Evolutionary conservation across 2,797 vertebrate genomes (phyloP).

Genomic region (Cynopterus sphinx): DNA sequence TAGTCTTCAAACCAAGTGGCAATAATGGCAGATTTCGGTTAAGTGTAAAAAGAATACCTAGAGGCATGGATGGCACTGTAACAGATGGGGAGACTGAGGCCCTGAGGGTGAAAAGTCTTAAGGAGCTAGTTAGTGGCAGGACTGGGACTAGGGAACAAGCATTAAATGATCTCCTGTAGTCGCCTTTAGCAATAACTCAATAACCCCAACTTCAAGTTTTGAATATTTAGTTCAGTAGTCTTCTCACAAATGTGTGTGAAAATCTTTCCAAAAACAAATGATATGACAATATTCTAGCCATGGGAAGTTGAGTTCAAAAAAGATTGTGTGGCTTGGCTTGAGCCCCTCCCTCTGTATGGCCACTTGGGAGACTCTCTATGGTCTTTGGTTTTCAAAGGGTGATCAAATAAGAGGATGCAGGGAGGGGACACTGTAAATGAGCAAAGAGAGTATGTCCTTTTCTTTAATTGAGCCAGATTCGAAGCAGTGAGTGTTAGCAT

Average conservation of each 20-base stretch:
- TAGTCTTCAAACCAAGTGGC: not conserved
- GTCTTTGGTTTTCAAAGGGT: not conserved
- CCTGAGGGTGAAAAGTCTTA: not conserved
- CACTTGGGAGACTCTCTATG: not conserved
- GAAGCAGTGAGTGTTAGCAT: not conserved
- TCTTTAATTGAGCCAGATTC: not conserved
- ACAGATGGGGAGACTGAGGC: not conserved
- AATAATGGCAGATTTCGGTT: no score
- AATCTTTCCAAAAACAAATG: not conserved
- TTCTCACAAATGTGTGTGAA: not conserved
- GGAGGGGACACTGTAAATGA: not conserved
- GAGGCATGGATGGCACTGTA: not conserved
- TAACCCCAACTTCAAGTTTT: not conserved
- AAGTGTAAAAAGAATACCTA: not conserved
- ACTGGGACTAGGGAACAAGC: not conserved
- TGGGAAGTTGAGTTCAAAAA: not conserved
- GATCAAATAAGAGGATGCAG: not conserved
- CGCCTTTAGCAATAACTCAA: not conserved
- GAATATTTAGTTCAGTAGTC: not conserved
- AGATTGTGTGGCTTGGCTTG: not conserved
- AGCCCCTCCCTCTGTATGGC: no score
- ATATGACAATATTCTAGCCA: not conserved
- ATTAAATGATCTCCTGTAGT: not conserved
- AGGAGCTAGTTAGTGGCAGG: not conserved
- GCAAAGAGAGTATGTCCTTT: not conserved